Base-by-base conservation (phyloP, 2,113 vertebrate genomes). In the Pan paniscus region DNA sequence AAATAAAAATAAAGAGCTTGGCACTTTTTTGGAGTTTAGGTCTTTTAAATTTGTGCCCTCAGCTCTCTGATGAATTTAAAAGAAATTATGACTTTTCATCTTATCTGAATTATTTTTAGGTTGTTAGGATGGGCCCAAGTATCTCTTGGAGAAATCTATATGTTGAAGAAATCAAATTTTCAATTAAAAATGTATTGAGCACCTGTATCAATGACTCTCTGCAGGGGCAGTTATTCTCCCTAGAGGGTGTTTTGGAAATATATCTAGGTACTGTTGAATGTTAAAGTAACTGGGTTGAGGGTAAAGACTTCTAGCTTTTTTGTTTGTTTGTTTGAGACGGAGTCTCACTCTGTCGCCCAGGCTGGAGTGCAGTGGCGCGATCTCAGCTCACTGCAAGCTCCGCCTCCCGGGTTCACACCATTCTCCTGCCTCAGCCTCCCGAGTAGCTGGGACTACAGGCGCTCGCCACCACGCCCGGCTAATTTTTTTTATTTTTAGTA, bases 131-230 rank as follows among this genome's bases (percentile, higher is more conserved):
- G 78, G 22, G 5, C 43, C 30, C 22, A 82, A 6, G 90, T 67
- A 38, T 75, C 16, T 94, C 18, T 61, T 68, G 22, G 20, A 87
- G 14, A 38, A 83, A 92, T 59, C 43, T 50, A 55, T 13, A 64
- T 61, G n/a, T 79, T 50, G 30, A 89, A 80, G 61, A 90, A 95
- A 32, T 95, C 35, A 52, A 73, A 85, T 86, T 90, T 90, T 27
- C 70, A 76, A 50, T 82, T 68, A 90, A 73, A 72, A 86, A 81
- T 70, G 67, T 95, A 57, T 87, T 86, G 30, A 75, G 18, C 18
- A 72, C 23, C 8, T 92, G 2, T 67, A 80, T 48, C 61, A 82
- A 0, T 67, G 52, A 84, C 73, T 95, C 32, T 84, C 35, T 61
- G 16, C 76, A 88, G 4, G n/a, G 64, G 18, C 72, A 89, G 32